A percentile compares a stretch with the other conserved stretches of the same genome.
Conservation (phyloP, 2,113 vertebrate genomes). For the Nothocercus nigrocapillus region DNA sequence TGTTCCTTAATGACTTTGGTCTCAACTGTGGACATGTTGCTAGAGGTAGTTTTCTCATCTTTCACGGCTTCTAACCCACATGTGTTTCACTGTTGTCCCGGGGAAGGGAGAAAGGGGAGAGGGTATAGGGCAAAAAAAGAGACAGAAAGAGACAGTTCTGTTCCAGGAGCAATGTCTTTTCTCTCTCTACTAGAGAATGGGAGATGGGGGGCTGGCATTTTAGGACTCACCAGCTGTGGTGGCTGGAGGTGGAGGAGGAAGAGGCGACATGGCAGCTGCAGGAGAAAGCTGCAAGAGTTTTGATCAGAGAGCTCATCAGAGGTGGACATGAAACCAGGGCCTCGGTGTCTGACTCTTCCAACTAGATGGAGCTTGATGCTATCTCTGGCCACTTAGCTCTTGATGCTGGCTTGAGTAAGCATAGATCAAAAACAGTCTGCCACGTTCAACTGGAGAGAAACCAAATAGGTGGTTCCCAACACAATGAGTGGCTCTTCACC, state of each 20-base stretch:
- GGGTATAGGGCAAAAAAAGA: background rate
- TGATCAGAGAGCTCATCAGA: background rate
- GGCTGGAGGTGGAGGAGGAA: background rate
- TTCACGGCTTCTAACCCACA: background rate
- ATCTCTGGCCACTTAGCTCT: background rate
- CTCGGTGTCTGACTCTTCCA: background rate
- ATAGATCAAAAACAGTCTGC: background rate
- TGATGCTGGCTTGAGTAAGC: background rate
- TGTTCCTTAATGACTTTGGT: background rate
- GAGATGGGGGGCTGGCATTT: rapidly evolving
- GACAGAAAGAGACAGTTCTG: background rate
- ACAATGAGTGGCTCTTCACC: background rate
- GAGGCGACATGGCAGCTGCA: background rate
- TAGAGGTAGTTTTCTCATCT: background rate
- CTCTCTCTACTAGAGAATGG: background rate
- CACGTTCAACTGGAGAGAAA: background rate
- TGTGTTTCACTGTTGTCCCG: background rate
- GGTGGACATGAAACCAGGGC: background rate
- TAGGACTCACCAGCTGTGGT: rapidly evolving
- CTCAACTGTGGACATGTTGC: background rate
- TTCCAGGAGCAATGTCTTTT: background rate
- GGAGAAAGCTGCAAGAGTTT: background rate
- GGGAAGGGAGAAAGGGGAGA: background rate
- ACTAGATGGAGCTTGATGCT: background rate
- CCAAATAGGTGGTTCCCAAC: too few relatives aligned